These are phyloP conservation scores for Xenentodon cancila DNA, from an alignment of 2,797 vertebrate genomes.

Conservation along the genomic window DNA sequence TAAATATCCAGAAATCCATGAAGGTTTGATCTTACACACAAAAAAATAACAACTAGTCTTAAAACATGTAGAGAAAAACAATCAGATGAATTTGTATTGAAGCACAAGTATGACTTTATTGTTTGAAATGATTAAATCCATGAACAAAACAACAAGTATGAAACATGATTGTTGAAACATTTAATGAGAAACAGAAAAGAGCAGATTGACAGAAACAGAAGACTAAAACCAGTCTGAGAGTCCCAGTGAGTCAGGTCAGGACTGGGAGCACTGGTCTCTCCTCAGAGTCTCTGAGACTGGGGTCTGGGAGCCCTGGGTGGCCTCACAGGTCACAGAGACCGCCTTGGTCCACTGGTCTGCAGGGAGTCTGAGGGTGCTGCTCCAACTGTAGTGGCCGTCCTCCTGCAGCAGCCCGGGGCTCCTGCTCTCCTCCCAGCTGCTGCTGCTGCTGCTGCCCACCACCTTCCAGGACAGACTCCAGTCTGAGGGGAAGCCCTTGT, in stretches of 20 bases:
- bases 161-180: no score
- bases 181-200: neutral
- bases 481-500: constrained; percentile 22
- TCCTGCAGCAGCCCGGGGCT: constrained; percentile 3
- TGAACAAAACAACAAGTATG: no score
- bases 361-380: constrained; percentile 27
- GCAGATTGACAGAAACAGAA: neutral
- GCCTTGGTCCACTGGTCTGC: constrained; percentile 25
- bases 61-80: no score
- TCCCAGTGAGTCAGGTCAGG: neutral
- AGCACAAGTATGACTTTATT: no score
- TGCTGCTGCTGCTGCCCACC: constrained; percentile 2
- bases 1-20: no score
- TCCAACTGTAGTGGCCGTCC: constrained; percentile 29
- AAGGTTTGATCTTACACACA: no score
- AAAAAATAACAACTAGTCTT: no score
- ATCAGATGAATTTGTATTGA: no score
- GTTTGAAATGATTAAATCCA: no score
- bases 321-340: constrained; percentile 20
- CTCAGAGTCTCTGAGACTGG: constrained; percentile 1
- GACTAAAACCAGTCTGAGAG: neutral
- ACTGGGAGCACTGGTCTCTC: constrained; percentile 10
- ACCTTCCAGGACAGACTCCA: constrained; percentile 17
- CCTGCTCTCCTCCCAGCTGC: constrained; percentile 3
- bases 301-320: constrained; percentile 7